Percentiles rank a stretch among this genome's conserved stretches.
Evolutionary conservation across 2,113 vertebrate genomes (phyloP).

Genomic region (Gymnogyps californianus): DNA sequence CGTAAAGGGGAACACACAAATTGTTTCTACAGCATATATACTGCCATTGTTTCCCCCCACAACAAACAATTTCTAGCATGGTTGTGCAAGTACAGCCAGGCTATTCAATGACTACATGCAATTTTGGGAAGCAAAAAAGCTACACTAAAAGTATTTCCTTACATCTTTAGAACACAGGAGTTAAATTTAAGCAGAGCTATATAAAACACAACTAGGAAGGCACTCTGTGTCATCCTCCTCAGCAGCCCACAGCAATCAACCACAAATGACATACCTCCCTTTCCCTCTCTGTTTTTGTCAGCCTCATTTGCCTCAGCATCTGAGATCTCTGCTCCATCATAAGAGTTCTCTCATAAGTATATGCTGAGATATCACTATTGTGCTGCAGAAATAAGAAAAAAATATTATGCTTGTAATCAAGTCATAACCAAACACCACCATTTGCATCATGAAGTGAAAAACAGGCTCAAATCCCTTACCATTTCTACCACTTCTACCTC

Average conservation of each 20-base stretch:
- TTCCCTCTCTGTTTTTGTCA: constrained; percentile 92
- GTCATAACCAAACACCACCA: neutral
- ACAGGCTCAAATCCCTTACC: constrained; percentile 70
- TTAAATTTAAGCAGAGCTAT: neutral
- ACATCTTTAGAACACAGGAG: neutral
- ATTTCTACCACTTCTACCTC: constrained; percentile 99
- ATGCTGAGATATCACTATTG: constrained; percentile 96
- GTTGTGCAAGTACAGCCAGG: neutral
- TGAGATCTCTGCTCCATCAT: constrained; percentile 99
- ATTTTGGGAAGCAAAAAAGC: neutral
- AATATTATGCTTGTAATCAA: neutral
- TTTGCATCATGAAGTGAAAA: neutral
- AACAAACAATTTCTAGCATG: neutral
- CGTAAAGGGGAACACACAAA: neutral
- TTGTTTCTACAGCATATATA: accelerated
- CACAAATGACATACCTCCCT: constrained; percentile 81
- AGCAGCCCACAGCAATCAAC: neutral
- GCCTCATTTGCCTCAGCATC: constrained; percentile 95
- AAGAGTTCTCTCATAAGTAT: constrained; percentile 94
- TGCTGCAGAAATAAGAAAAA: constrained; percentile 74
- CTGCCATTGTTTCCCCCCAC: neutral
- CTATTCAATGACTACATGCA: neutral
- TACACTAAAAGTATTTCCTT: neutral
- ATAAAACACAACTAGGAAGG: neutral
- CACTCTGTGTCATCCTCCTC: neutral